Evolutionary conservation across 2,797 vertebrate species (phyloP).

Genomic region (Sebastes diaconus): DNA sequence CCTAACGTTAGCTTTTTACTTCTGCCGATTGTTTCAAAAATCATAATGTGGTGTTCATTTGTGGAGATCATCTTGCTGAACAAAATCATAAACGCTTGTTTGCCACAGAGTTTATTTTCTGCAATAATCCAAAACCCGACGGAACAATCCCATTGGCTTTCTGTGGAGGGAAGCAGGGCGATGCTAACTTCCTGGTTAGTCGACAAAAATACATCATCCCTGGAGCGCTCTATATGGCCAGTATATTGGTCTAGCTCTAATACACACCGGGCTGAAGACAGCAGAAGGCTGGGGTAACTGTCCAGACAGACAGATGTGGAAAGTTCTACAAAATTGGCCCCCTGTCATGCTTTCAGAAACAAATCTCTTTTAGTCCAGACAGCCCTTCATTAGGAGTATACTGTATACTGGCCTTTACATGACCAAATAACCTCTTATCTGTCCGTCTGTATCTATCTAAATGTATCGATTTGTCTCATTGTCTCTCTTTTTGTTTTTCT

Average conservation of each 20-base stretch:
- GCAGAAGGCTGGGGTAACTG: not conserved
- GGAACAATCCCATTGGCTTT: too few relatives aligned
- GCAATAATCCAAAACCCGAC: too few relatives aligned
- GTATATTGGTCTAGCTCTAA: not conserved
- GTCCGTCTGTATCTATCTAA: not conserved
- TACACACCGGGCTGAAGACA: not conserved
- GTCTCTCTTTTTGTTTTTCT: not conserved
- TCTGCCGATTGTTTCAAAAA: too few relatives aligned
- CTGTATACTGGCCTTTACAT: not conserved
- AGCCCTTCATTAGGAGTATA: not conserved
- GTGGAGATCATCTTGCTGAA: too few relatives aligned
- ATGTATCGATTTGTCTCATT: too few relatives aligned
- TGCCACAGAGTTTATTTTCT: too few relatives aligned
- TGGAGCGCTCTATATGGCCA: not conserved
- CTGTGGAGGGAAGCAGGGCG: too few relatives aligned
- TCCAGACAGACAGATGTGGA: not conserved
- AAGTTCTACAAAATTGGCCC: not conserved
- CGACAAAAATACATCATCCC: too few relatives aligned
- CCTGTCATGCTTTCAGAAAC: not conserved
- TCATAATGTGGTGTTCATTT: too few relatives aligned
- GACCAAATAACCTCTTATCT: not conserved
- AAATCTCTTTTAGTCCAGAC: not conserved
- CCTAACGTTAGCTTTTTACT: too few relatives aligned
- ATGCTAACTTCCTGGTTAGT: too few relatives aligned
- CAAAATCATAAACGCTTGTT: too few relatives aligned